phyloP scores from a whole-genome alignment of 2,888 invertebrate species.

The Tachina fera region DNA sequence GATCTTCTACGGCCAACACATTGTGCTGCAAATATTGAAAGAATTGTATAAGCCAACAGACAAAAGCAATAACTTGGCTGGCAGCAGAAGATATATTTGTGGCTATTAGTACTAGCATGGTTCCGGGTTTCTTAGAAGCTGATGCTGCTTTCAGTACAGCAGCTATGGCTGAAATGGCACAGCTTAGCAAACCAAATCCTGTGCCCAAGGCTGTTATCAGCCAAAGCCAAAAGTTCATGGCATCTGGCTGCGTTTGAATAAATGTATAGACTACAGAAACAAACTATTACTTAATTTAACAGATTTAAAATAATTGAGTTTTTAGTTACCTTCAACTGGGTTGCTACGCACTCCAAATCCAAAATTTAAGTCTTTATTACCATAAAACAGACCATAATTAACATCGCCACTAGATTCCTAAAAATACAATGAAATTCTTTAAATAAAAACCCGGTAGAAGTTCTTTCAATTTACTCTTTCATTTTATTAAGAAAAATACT shows the following conservation, averaged over 20 bases:
- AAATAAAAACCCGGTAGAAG: no score
- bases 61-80: constrained; percentile 89
- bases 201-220: constrained; percentile 81
- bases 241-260: constrained; percentile 79
- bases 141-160: constrained; percentile 82
- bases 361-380: constrained; percentile 91
- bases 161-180: constrained; percentile 82
- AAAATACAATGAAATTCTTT: constrained; percentile 11
- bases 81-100: constrained; percentile 85
- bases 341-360: constrained; percentile 91
- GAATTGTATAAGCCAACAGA: constrained; percentile 93
- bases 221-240: constrained; percentile 82
- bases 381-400: constrained; percentile 93
- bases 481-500: background rate
- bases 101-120: constrained; percentile 80
- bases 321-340: constrained; percentile 89
- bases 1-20: constrained; percentile 91
- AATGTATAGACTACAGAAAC: constrained; percentile 78
- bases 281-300: background rate
- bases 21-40: constrained; percentile 91
- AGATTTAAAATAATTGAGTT: constrained; percentile 2
- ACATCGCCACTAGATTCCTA: constrained; percentile 86
- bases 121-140: constrained; percentile 80
- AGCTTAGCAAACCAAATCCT: constrained; percentile 81
- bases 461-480: background rate